These are phyloP conservation scores for Epizoanthus rinbou DNA, from an alignment of 92 coral and sea anemone genomes.

Conservation along the genomic window DNA sequence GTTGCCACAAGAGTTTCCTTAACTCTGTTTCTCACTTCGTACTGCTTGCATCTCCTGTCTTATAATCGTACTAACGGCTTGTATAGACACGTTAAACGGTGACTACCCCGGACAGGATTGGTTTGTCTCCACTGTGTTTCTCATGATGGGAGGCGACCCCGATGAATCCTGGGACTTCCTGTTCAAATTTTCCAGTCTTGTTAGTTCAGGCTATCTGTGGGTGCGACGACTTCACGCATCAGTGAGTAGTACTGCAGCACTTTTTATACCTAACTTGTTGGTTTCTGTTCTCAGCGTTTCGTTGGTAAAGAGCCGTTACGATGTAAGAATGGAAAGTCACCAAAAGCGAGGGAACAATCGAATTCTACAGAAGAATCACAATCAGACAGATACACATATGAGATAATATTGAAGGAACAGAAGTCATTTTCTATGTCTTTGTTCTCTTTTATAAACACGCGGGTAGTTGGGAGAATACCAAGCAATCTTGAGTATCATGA, in stretches of 20 bases:
- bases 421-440: no score
- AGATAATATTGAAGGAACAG: no score
- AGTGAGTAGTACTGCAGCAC: constrained; percentile 60
- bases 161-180: constrained; percentile 93
- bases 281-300: neutral
- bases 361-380: no score
- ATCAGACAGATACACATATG: no score
- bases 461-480: no score
- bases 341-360: no score
- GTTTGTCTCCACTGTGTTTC: constrained; percentile 97
- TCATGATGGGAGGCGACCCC: constrained; percentile 94
- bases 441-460: no score
- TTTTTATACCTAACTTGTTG: neutral
- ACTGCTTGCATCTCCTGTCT: constrained; percentile 2
- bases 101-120: constrained; percentile 98
- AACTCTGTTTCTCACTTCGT: neutral
- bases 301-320: neutral
- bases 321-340: no score
- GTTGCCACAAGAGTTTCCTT: constrained; percentile 3
- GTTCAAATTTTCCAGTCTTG: constrained; percentile 92
- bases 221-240: constrained; percentile 95
- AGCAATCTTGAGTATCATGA: no score
- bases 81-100: constrained; percentile 77
- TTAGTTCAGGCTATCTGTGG: constrained; percentile 98
- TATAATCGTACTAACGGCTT: neutral